A percentile compares a stretch with the other conserved stretches of the same genome.
These are phyloP conservation scores for Zonotrichia leucophrys DNA, from an alignment of 2,113 vertebrate species.

Conservation along the genomic window DNA sequence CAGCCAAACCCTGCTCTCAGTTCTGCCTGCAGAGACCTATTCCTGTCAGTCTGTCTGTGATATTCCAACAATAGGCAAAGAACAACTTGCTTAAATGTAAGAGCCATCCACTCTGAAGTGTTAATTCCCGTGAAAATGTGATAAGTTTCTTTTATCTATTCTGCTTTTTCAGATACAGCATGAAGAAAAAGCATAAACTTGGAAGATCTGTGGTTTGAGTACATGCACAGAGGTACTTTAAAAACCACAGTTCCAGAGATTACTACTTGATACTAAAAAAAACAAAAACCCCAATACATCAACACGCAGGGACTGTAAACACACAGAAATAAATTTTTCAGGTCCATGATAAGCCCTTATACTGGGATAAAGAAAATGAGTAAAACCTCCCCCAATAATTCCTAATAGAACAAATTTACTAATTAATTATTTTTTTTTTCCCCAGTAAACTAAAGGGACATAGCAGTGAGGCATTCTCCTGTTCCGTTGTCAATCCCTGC, in stretches of 20 bases:
- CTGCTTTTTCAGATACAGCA: not conserved
- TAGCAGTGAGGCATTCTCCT: not conserved
- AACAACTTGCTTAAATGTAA: not conserved
- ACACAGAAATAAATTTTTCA: not conserved
- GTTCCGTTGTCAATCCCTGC: not conserved
- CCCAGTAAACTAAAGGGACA: not conserved
- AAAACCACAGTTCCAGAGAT: not conserved
- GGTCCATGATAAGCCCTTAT: not conserved
- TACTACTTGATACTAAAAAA: not conserved
- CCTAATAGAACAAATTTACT: not conserved
- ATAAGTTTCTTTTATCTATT: not conserved
- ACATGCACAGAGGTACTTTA: not conserved
- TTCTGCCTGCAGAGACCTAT: slow-evolving; percentile 40
- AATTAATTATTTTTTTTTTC: not conserved
- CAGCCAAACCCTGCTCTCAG: not conserved
- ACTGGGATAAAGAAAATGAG: not conserved
- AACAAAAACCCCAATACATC: not conserved
- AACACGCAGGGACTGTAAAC: not conserved
- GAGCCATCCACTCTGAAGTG: not conserved
- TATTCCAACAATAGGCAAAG: not conserved
- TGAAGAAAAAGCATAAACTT: not conserved
- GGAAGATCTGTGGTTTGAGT: not conserved
- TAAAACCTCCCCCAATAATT: not conserved
- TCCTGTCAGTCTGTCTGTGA: not conserved
- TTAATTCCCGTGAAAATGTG: not conserved